Evolutionary conservation across 2,888 invertebrate genomes (phyloP), one percentile per base, ranked within the genome.

Genomic region (Eulithis prunata): DNA sequence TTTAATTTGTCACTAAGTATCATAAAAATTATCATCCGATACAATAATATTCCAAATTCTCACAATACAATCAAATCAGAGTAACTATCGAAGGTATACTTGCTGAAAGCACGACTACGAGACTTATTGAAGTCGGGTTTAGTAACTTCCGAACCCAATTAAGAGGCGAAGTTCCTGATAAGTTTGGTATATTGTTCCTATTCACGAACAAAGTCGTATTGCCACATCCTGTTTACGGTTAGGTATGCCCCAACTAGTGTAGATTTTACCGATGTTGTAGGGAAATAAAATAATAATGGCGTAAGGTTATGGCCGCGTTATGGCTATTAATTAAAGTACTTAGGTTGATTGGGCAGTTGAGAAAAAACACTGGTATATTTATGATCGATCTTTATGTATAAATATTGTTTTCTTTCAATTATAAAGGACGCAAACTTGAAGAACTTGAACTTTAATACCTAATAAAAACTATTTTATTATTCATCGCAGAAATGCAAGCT

Each of bases 91-190:
- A 51, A 51, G 11, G 13, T 53, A 58, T 68, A 64, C 66, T 60
- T 66, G 56, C 56, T 41, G 64, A 66, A 62, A 64, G 63, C 68
- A 62, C 62, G 66, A 63, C 10, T 41, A 41, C 56, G 52, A 64
- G 62, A 61, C 68, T 66, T 71, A 73, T 69, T 72, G 62, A 69
- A 70, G 71, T 70, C 66, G 66, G 64, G 64, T 68, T 70, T 68
- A 66, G 68, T 69, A 70, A 74, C 68, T 74, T 69, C 63, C 66
- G 64, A 70, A 74, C 68, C 72, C 71, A 74, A 74, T 74, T 74
- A 74, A 71, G 71, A 67, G 67, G 65, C 38, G 64, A 67, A 66
- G 67, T 66, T 73, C 57, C 66, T 51, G 57, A 66, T 65, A 62
- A 65, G 4, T 61, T 57, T 57, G 52, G 69, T 64, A 67, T 69